Base-by-base conservation (phyloP, 2,113 vertebrate species). In the Aleadryas rufinucha region DNA sequence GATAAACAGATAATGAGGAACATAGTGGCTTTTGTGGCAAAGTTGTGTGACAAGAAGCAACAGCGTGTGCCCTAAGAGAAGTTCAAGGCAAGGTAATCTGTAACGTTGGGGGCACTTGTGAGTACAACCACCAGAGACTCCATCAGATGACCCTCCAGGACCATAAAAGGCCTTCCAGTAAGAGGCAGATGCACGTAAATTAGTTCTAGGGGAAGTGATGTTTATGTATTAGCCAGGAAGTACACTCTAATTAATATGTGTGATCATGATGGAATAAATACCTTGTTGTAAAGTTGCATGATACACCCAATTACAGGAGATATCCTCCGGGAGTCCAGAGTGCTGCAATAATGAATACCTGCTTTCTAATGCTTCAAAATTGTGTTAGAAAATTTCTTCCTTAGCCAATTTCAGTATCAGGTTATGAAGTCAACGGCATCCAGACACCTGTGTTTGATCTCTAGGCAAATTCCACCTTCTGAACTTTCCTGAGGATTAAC, bases 321-420 rank as follows among this genome's bases (percentile, higher is more conserved):
- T 52, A 44, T 6, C 45, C 53, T 68, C 17, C 0, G 1, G 21
- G 26, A 37, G 53, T 68, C 14, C 53, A 44, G 53, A 0, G 0
- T 28, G 45, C 39, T 69, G 11, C 28, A 28, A 28, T 53, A 77
- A 60, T 2, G 12, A 60, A 77, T 33, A 26, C 5, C 13, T 50
- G 37, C 63, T 52, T 77, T 59, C 45, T 53, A 61, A 69, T 44
- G 5, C 15, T 69, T 78, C 23, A 45, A n/a, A 61, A n/a, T 45
- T 60, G 10, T 53, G 12, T 39, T 78, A 69, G 45, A 11, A 53
- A 61, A 5, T 87, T 78, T 78, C 45, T 39, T 61, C 19, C 47
- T 69, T 39, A 45, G 54, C 13, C 47, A 53, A 20, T 87, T 61
- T 87, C 45, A 61, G 33, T 39, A 39, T 53, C 6, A 78, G 15